Conservation (phyloP, 35 echinoderm and acorn worm genomes). For the Apostichopus californicus region DNA sequence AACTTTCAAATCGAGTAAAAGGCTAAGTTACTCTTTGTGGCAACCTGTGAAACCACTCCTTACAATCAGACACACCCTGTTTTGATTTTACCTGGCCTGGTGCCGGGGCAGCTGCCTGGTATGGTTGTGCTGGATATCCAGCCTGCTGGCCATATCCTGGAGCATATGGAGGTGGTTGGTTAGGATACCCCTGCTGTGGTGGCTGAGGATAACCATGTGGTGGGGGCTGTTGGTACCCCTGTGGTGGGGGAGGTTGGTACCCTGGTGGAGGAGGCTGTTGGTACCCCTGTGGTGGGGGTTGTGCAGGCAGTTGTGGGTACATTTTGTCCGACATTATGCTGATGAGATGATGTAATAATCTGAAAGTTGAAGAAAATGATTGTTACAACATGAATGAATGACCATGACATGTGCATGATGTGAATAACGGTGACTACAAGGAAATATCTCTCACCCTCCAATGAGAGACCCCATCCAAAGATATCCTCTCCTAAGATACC, state of each 20-base stretch:
- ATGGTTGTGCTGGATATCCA: conserved; percentile 22
- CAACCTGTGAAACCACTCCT: too few relatives aligned
- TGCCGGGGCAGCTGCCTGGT: neutral
- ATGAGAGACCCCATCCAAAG: too few relatives aligned
- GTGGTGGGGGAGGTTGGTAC: neutral
- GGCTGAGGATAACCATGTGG: neutral
- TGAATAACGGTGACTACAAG: too few relatives aligned
- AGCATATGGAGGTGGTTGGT: conserved; percentile 39
- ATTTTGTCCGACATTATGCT: conserved; percentile 22
- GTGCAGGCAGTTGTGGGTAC: conserved; percentile 1
- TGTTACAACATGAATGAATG: neutral
- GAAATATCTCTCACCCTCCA: too few relatives aligned
- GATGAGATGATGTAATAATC: neutral
- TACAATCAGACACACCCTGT: too few relatives aligned
- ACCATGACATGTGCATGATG: too few relatives aligned
- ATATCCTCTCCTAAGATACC: too few relatives aligned
- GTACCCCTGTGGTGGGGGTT: neutral
- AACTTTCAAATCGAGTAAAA: too few relatives aligned
- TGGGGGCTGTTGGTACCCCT: neutral
- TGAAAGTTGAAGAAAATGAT: neutral
- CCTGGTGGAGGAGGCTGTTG: conserved; percentile 6
- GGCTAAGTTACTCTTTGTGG: too few relatives aligned
- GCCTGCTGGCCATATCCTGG: neutral
- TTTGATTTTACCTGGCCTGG: neutral
- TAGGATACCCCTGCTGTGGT: neutral